Base-by-base conservation (phyloP, 2,113 vertebrate species). In the Lophotis ruficrista region DNA sequence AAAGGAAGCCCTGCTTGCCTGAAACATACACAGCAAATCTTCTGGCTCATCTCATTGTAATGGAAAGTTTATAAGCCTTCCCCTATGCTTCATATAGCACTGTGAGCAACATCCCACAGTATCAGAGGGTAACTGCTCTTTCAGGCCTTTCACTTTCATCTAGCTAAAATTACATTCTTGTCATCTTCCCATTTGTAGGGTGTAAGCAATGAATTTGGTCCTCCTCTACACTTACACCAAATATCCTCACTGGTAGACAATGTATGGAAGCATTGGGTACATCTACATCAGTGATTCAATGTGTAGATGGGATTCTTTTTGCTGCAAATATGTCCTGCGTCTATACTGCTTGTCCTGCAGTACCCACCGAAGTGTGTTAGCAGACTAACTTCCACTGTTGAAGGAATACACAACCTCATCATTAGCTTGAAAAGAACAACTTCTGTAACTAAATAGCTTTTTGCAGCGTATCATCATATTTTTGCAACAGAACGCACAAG, bases 401-500 rank as follows among this genome's bases (percentile, higher is more conserved):
- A 79, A 64, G 25, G 38, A 89, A 87, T 27, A 69, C n/a, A 50
- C 53, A 47, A 84, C 25, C 50, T 87, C 83, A 70, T 65, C 61
- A 89, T 71, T 54, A 92, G 50, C 69, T 87, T 33, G 54, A 79
- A 94, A 89, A 93, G 37, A 94, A 78, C 71, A 90, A 91, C 19
- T 71, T 76, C 38, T 61, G 41, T 73, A 93, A 89, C 89, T 92
- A 94, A 91, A 87, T 15, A 85, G 70, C 18, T 94, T 87, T 90
- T 53, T 82, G 37, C 27, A 91, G 62, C 16, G 4, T 43, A 96
- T 68, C 33, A 65, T 54, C 33, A 41, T 60, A 58, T 65, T 92
- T 94, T 83, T 92, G 51, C 56, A 91, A 87, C 70, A 87, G 73
- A 95, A 88, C 33, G 9, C 78, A 90, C 58, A 94, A 92, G 41